Percentiles rank a stretch among this genome's conserved stretches.
Conservation (phyloP, 2,113 vertebrate species). For the Regulus satrapa region DNA sequence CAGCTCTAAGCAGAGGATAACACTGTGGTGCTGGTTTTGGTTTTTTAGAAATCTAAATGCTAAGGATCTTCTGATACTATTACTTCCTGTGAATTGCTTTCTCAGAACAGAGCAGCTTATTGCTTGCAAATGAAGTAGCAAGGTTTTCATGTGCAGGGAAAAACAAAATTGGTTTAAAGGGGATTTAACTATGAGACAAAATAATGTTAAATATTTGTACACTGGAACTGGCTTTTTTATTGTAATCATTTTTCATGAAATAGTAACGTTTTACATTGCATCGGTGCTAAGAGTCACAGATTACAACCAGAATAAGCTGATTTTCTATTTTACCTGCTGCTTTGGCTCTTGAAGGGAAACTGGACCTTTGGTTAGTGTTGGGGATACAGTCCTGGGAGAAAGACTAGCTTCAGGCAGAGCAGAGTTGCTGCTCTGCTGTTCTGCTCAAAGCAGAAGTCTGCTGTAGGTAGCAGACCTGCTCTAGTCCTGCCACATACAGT, state of each 20-base stretch:
- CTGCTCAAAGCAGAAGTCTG: not conserved
- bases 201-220: not conserved
- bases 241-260: not conserved
- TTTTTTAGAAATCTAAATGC: not conserved
- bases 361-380: not conserved
- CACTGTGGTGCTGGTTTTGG: not conserved
- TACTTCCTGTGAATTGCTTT: constrained; percentile 39
- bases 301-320: not conserved
- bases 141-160: not conserved
- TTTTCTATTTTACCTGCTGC: not conserved
- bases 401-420: not conserved
- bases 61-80: constrained; percentile 16
- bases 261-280: not conserved
- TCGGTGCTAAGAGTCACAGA: not conserved
- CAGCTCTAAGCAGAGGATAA: not conserved
- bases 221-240: not conserved
- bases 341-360: not conserved
- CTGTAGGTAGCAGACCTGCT: not conserved
- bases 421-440: not conserved
- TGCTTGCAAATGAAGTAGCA: not conserved
- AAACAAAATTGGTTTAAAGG: not conserved
- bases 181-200: not conserved
- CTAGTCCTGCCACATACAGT: fast-evolving
- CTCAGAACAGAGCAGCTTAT: not conserved
- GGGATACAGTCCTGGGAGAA: not conserved